Percentiles rank a stretch among this genome's conserved stretches.
These are phyloP conservation scores for Nematolebias whitei DNA, from an alignment of 2,113 vertebrate genomes.

Conservation along the genomic window DNA sequence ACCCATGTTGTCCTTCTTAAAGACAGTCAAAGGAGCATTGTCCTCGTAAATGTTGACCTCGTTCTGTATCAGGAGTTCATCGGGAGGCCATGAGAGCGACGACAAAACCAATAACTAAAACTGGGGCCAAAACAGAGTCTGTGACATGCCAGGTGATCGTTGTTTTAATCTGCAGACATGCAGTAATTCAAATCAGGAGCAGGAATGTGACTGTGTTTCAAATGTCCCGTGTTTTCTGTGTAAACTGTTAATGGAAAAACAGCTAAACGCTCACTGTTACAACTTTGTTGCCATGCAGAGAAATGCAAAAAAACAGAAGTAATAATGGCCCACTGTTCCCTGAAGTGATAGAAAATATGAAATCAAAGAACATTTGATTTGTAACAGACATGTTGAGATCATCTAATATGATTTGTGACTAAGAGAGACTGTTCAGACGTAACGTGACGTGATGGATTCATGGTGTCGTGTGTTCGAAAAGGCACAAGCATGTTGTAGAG, in stretches of 20 bases:
- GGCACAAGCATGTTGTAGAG: conserved; percentile 16
- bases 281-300: not conserved
- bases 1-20: not conserved
- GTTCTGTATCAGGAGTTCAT: not conserved
- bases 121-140: too few relatives aligned
- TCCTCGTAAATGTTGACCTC: not conserved
- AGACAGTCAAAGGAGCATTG: conserved; percentile 5
- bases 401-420: too few relatives aligned
- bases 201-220: too few relatives aligned
- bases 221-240: not conserved
- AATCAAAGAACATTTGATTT: not conserved
- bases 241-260: not conserved
- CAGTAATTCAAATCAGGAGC: too few relatives aligned
- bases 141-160: too few relatives aligned
- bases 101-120: too few relatives aligned
- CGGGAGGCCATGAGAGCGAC: not conserved
- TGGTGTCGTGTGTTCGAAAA: conserved; percentile 16
- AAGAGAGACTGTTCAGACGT: too few relatives aligned
- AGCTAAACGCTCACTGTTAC: not conserved
- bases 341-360: not conserved
- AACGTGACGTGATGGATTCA: too few relatives aligned
- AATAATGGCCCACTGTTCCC: not conserved
- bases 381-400: too few relatives aligned
- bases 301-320: conserved; percentile 3
- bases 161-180: too few relatives aligned